Evolutionary conservation across 1,140 invertebrate genomes (phyloP).

Genomic region (Limonius californicus): DNA sequence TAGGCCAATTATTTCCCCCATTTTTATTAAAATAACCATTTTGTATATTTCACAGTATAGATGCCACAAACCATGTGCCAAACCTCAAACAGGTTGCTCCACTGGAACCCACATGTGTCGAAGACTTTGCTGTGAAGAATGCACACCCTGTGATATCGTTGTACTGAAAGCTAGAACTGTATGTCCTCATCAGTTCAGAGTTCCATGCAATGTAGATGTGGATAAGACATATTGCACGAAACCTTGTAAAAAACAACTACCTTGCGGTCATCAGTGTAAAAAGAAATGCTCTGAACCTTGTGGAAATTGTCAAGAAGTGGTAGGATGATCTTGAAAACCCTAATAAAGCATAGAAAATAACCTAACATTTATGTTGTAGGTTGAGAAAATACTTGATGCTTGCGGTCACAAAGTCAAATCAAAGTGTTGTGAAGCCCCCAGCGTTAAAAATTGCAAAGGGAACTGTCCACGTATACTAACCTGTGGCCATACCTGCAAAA

Average conservation of each 20-base stretch:
- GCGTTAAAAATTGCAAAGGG: slow-evolving; percentile 39
- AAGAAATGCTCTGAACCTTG: slow-evolving; percentile 49
- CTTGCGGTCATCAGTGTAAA: slow-evolving; percentile 52
- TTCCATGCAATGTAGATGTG: slow-evolving; percentile 46
- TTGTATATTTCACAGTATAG: slow-evolving; percentile 48
- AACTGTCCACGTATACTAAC: slow-evolving; percentile 43
- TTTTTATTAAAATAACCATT: too few relatives aligned
- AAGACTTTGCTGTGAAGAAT: slow-evolving; percentile 51
- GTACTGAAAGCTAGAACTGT: slow-evolving; percentile 47
- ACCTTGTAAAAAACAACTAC: slow-evolving; percentile 48
- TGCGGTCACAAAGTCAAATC: slow-evolving; percentile 49
- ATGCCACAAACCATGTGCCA: slow-evolving; percentile 50
- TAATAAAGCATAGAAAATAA: not conserved
- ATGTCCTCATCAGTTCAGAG: slow-evolving; percentile 47
- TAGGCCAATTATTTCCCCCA: too few relatives aligned
- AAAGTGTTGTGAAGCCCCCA: slow-evolving; percentile 39
- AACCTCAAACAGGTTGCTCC: slow-evolving; percentile 46
- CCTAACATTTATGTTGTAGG: slow-evolving; percentile 37
- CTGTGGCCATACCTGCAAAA: slow-evolving; percentile 51
- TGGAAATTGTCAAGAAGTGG: not conserved
- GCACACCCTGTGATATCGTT: slow-evolving; percentile 48
- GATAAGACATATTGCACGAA: slow-evolving; percentile 45
- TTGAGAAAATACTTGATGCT: slow-evolving; percentile 44
- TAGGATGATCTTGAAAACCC: too few relatives aligned
- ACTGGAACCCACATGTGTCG: slow-evolving; percentile 48